phyloP scores from a whole-genome alignment of 2,797 vertebrate species.

The Melanotaenia boesemani region DNA sequence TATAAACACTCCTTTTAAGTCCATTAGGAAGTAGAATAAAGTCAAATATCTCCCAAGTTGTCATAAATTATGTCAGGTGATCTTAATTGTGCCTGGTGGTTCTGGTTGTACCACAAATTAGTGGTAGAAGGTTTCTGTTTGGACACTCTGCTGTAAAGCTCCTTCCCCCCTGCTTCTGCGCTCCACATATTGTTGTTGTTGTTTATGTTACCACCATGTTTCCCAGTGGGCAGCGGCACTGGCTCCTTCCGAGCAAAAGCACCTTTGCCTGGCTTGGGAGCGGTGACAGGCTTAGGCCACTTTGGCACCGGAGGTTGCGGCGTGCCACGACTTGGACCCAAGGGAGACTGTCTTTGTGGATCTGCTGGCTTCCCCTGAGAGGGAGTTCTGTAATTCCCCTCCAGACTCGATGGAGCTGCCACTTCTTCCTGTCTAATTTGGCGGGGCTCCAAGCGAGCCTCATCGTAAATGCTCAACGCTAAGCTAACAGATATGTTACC shows the following conservation, averaged over 20 bases:
- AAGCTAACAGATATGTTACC: fast-evolving
- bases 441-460: constrained; percentile 77
- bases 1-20: constrained; percentile 2
- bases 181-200: constrained; percentile 82
- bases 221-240: constrained; percentile 60
- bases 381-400: constrained; percentile 84
- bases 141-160: constrained; percentile 88
- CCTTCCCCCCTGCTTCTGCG: constrained; percentile 48
- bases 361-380: constrained; percentile 56
- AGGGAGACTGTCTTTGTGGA: constrained; percentile 38
- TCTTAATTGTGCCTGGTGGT: constrained; percentile 52
- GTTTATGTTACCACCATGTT: constrained; percentile 74
- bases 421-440: constrained; percentile 83
- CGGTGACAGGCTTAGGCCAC: constrained; percentile 85
- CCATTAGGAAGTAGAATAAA: neutral
- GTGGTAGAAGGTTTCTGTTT: constrained; percentile 70
- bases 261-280: constrained; percentile 86
- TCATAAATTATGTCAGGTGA: constrained; percentile 85
- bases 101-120: constrained; percentile 61
- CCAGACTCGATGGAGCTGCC: constrained; percentile 52
- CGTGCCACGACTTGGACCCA: neutral
- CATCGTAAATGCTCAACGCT: constrained; percentile 82
- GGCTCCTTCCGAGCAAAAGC: constrained; percentile 70
- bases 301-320: constrained; percentile 55
- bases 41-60: constrained; percentile 83